Evolutionary conservation across 2,888 invertebrate species (phyloP), one percentile per base, ranked within the genome.

Genomic region (Oxystoma pomonae): DNA sequence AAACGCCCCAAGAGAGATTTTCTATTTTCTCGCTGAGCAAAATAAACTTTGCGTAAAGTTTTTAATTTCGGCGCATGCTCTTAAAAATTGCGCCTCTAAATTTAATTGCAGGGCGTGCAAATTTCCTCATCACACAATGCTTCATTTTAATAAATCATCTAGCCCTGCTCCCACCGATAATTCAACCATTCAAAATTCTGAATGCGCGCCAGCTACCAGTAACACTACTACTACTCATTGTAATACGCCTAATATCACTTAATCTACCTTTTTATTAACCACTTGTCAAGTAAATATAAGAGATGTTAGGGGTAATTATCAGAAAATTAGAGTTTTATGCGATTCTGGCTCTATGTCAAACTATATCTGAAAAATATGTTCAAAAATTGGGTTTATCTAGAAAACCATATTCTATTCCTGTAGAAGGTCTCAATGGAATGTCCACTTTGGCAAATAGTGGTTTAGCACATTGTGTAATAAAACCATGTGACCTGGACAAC

Each of bases 61-160:
- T 55, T 9, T 55, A 16, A 9, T 55, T 55, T 55, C 55, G 9
- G 7, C 55, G 7, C 55, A 55, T 55, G 9, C 55, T 55, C 9
- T 55, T 16, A 55, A 50, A 50, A 50, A 50, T 50, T 50, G 50
- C 50, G n/a, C 9, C 50, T 50, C 50, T 50, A 50, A n/a, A 55
- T 9, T 12, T 16, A 12, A 16, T 9, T 55, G 17, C 17, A 9
- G 55, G 9, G 17, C 16, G 9, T 55, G 55, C 17, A 55, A 55
- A 12, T 16, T 16, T 12, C 17, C 55, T 9, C 55, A 55, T 55
- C 55, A 55, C 55, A 55, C 12, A 9, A 12, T 16, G 9, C 17
- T 55, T 12, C 55, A 55, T 55, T 55, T 55, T 55, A 50, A 50
- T 50, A 50, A 50, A n/a, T n/a, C n/a, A n/a, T n/a, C n/a, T n/a